A percentile compares a stretch with the other conserved stretches of the same genome.
phyloP scores from a whole-genome alignment of 2,888 invertebrate species.

The Thecocarcelia acutangulata region DNA sequence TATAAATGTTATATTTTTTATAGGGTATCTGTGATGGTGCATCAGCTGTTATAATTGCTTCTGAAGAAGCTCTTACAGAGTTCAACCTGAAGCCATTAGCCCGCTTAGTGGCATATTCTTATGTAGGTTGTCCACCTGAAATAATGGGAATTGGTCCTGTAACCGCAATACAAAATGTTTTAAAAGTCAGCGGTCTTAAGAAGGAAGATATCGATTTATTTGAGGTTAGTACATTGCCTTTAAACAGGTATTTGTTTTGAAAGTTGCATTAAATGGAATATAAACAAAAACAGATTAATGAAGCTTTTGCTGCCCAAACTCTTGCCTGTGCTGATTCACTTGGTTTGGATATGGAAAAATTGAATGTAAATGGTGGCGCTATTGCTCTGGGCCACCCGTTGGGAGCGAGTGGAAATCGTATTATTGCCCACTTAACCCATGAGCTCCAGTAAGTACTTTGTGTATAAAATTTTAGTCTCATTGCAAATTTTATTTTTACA shows the following conservation, averaged over 20 bases:
- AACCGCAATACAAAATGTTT: slow-evolving; percentile 93
- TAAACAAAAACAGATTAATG: slow-evolving; percentile 88
- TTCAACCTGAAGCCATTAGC: slow-evolving; percentile 94
- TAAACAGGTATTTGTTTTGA: no score
- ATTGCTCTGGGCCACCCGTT: slow-evolving; percentile 98
- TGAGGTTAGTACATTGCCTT: slow-evolving; percentile 84
- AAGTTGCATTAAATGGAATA: neutral
- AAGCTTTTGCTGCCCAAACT: slow-evolving; percentile 98
- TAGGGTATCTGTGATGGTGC: slow-evolving; percentile 95
- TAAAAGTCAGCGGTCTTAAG: slow-evolving; percentile 89
- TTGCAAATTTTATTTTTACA: slow-evolving; percentile 76
- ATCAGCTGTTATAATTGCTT: slow-evolving; percentile 93
- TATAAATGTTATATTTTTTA: neutral
- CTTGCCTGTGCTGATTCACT: slow-evolving; percentile 95
- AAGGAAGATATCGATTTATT: slow-evolving; percentile 94
- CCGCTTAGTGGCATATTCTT: slow-evolving; percentile 93
- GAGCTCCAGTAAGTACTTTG: slow-evolving; percentile 88
- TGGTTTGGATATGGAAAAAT: slow-evolving; percentile 90
- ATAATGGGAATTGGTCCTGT: slow-evolving; percentile 99
- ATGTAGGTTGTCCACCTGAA: slow-evolving; percentile 96
- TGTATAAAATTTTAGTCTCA: neutral
- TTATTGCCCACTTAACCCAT: slow-evolving; percentile 94
- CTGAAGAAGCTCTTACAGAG: slow-evolving; percentile 92
- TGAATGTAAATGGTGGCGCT: slow-evolving; percentile 98
- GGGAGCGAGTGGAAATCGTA: slow-evolving; percentile 96